Conservation (phyloP, 2,797 vertebrate species). For the Molossus molossus region DNA sequence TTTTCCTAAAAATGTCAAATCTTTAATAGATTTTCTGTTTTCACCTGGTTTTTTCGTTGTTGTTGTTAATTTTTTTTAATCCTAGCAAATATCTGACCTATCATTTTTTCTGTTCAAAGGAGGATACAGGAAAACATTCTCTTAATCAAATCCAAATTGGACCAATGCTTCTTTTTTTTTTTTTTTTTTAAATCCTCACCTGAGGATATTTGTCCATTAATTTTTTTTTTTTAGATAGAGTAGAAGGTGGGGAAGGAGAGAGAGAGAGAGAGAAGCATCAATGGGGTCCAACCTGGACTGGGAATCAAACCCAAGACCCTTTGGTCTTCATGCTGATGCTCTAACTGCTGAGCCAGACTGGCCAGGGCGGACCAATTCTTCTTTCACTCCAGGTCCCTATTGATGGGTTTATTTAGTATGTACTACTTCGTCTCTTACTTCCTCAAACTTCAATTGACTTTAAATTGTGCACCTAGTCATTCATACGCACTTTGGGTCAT, state of each 20-base stretch:
- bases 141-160: constrained; percentile 34
- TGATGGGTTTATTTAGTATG: background rate
- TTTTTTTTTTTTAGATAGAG: no score
- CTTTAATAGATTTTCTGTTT: constrained; percentile 32
- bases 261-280: no score
- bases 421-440: background rate
- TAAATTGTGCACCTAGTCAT: background rate
- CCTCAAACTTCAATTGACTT: background rate
- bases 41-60: background rate
- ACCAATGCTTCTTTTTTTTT: background rate
- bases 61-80: background rate
- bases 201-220: no score
- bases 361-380: background rate
- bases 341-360: no score
- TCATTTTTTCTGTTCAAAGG: background rate
- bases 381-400: background rate
- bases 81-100: background rate
- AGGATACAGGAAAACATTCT: background rate
- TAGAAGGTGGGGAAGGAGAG: no score
- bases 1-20: constrained; percentile 51
- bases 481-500: background rate
- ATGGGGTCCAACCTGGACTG: no score
- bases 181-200: no score
- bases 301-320: no score
- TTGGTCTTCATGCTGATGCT: no score